These are phyloP conservation scores for Pelodiscus sinensis DNA, from an alignment of 2,113 vertebrate genomes.

Conservation along the genomic window DNA sequence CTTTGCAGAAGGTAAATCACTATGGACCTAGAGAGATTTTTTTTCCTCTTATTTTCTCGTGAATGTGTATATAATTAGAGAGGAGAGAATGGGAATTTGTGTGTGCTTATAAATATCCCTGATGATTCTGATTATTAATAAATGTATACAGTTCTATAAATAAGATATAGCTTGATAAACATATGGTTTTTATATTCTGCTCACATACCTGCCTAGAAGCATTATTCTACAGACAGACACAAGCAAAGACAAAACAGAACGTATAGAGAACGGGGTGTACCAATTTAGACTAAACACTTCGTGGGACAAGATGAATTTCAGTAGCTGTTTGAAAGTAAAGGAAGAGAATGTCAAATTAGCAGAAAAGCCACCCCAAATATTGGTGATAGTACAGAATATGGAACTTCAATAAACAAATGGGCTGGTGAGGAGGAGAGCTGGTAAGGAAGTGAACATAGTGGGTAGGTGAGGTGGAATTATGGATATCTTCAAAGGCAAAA, in stretches of 20 bases:
- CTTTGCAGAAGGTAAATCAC: no score
- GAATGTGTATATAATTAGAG: no score
- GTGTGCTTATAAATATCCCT: neutral
- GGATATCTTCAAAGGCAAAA: neutral
- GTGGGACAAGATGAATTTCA: neutral
- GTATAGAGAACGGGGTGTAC: rapidly evolving
- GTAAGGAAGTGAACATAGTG: neutral
- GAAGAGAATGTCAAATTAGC: neutral
- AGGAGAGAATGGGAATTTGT: neutral
- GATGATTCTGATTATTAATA: neutral
- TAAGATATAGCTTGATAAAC: neutral
- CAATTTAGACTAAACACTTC: neutral
- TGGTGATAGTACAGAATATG: neutral
- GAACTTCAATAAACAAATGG: neutral
- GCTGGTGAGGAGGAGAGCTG: neutral
- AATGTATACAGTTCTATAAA: neutral
- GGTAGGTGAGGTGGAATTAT: neutral
- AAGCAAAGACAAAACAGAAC: constrained; percentile 2
- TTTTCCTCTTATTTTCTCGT: no score
- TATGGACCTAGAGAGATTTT: no score
- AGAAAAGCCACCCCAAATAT: neutral
- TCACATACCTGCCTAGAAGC: neutral
- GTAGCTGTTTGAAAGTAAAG: neutral
- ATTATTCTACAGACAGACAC: rapidly evolving
- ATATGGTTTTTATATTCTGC: neutral